phyloP scores from a whole-genome alignment of 2,113 vertebrate genomes.

The Cairina moschata region DNA sequence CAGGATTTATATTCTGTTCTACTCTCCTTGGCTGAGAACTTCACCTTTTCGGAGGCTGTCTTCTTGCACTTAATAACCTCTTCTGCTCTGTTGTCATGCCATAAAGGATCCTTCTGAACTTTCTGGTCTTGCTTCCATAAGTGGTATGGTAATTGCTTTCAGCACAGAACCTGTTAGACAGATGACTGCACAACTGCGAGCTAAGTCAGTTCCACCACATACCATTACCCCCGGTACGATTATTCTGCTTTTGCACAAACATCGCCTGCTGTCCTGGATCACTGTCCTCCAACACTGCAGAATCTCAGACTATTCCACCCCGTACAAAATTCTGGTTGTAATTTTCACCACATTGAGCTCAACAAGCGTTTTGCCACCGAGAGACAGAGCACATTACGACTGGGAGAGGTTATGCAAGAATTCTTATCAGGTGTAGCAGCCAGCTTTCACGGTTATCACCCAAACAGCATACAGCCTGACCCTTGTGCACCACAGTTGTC shows the following conservation, averaged over 20 bases:
- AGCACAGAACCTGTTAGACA: not conserved
- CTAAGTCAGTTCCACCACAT: not conserved
- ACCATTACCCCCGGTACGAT: not conserved
- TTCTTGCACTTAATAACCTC: not conserved
- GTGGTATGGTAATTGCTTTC: not conserved
- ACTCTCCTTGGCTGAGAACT: not conserved
- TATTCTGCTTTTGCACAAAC: not conserved
- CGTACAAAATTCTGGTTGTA: not conserved
- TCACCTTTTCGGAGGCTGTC: not conserved
- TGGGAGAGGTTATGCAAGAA: not conserved
- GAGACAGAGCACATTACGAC: not conserved
- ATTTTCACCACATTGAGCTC: not conserved
- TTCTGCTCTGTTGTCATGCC: not conserved
- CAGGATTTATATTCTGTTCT: not conserved
- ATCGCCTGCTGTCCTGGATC: not conserved
- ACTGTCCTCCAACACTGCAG: not conserved
- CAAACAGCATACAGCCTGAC: not conserved
- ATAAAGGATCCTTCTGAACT: not conserved
- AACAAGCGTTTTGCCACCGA: not conserved
- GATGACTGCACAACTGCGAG: not conserved
- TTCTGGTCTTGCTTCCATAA: not conserved
- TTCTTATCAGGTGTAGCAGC: not conserved
- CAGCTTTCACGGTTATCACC: not conserved
- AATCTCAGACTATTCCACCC: not conserved
- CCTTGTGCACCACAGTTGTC: fast-evolving